These are phyloP conservation scores for Laspeyria flexula DNA, from an alignment of 2,888 invertebrate species.

Conservation along the genomic window DNA sequence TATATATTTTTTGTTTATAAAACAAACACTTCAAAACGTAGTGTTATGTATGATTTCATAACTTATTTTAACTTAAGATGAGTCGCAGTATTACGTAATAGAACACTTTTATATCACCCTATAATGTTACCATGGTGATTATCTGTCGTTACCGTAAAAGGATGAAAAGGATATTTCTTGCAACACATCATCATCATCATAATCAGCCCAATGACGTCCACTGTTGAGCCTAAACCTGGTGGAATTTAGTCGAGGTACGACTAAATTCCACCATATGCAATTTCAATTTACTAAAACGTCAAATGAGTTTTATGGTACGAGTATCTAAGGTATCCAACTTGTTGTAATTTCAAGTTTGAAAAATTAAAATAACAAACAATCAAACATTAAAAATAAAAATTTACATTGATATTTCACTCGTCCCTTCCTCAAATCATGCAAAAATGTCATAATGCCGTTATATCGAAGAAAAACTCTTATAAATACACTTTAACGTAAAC, in stretches of 20 bases:
- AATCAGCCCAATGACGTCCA: too few relatives aligned
- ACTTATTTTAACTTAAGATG: slow-evolving; percentile 29
- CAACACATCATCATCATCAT: too few relatives aligned
- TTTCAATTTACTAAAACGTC: too few relatives aligned
- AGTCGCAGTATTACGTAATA: slow-evolving; percentile 26
- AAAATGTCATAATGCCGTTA: slow-evolving; percentile 36
- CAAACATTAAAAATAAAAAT: neutral
- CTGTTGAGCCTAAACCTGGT: too few relatives aligned
- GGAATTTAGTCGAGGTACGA: too few relatives aligned
- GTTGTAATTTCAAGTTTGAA: too few relatives aligned
- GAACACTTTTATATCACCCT: slow-evolving; percentile 22
- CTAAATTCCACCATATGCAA: too few relatives aligned
- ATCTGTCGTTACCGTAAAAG: neutral
- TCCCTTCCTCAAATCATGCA: slow-evolving; percentile 10
- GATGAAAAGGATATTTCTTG: too few relatives aligned
- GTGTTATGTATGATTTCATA: slow-evolving; percentile 6
- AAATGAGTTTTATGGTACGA: too few relatives aligned
- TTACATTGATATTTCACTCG: too few relatives aligned
- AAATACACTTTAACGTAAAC: slow-evolving; percentile 41
- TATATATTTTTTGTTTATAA: slow-evolving; percentile 4
- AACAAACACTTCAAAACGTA: slow-evolving; percentile 2
- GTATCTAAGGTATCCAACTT: too few relatives aligned
- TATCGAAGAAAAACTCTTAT: slow-evolving; percentile 22
- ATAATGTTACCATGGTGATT: neutral
- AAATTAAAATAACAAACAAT: too few relatives aligned